Base-by-base conservation (phyloP, 2,797 vertebrate species). In the Myotis myotis region DNA sequence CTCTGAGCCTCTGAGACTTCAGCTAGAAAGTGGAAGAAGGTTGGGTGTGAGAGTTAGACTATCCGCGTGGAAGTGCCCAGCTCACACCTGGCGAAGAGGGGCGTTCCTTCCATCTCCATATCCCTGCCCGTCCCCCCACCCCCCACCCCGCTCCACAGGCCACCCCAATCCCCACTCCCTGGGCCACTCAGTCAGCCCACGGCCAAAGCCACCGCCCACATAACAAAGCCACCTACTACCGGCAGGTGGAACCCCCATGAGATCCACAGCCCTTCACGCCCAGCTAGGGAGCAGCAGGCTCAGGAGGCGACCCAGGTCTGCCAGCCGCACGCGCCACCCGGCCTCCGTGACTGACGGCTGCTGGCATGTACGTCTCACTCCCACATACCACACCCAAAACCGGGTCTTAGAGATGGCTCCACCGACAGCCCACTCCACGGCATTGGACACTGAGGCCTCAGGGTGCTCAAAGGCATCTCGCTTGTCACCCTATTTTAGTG, bases 321-420 rank as follows among this genome's bases (percentile, higher is more conserved):
- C 28, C 33, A 55, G 28, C 19, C 28, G 20, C 23, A 5, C 11
- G 1, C 2, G 57, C 20, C 16, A 11, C 5, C 0, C 0, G 28
- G 47, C 23, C 78, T 62, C 38, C n/a, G 10, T 23, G 53, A 64
- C 49, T 7, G 49, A 19, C 19, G 1, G 51, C 28, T 23, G 9
- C n/a, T 44, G 33, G 33, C 15, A 10, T 51, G 47, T 33, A 47
- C 74, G 13, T 25, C 23, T 22, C n/a, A 25, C 30, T 11, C 12
- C 17, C 36, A 3, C 3, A 0, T 25, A 2, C 75, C 53, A 5
- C 12, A 3, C 0, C 0, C 53, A 28, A 12, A 30, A 19, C 51
- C 12, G 7, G 28, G 33, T 30, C 30, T n/a, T 10, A 8, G 30
- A 30, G 51, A 28, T 16, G 3, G 38, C 57, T 3, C 53, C 30